Conservation (phyloP, 1,140 invertebrate species). For the Formica exsecta region DNA sequence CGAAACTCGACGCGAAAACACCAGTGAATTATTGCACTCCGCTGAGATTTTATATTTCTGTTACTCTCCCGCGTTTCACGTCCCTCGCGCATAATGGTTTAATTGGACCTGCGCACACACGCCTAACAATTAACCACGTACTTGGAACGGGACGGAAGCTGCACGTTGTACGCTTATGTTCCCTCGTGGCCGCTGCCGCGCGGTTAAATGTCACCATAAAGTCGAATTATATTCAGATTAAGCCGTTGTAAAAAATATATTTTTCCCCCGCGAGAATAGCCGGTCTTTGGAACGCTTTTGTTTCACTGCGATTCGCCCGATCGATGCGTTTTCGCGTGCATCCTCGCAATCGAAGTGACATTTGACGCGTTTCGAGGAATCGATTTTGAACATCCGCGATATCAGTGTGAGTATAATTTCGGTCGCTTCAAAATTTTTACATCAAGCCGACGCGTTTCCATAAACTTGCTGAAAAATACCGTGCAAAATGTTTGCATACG, state of each 20-base stretch:
- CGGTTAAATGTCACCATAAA: conserved; percentile 75
- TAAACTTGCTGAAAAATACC: conserved; percentile 17
- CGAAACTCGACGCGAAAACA: conserved; percentile 73
- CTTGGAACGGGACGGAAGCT: conserved; percentile 54
- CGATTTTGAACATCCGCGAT: conserved; percentile 62
- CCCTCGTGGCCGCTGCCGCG: conserved; percentile 50
- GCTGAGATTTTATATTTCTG: conserved; percentile 76
- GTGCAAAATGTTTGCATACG: conserved; percentile 2
- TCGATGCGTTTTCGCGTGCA: conserved; percentile 40
- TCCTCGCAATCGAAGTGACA: conserved; percentile 40
- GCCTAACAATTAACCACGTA: conserved; percentile 76
- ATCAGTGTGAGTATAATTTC: conserved; percentile 18
- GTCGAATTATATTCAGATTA: conserved; percentile 76
- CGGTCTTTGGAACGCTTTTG: conserved; percentile 10
- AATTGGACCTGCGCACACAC: conserved; percentile 76
- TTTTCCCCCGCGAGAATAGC: conserved; percentile 34
- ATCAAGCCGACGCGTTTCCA: not conserved
- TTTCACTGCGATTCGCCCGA: conserved; percentile 29
- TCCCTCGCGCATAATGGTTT: conserved; percentile 73
- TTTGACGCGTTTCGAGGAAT: conserved; percentile 51
- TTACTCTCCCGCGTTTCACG: conserved; percentile 58
- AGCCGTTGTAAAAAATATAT: conserved; percentile 66
- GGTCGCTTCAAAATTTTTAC: conserved; percentile 14
- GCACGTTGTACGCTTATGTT: conserved; percentile 9
- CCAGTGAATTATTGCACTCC: conserved; percentile 72